Conservation (phyloP, 2,797 vertebrate genomes). For the Scolopax rusticola region DNA sequence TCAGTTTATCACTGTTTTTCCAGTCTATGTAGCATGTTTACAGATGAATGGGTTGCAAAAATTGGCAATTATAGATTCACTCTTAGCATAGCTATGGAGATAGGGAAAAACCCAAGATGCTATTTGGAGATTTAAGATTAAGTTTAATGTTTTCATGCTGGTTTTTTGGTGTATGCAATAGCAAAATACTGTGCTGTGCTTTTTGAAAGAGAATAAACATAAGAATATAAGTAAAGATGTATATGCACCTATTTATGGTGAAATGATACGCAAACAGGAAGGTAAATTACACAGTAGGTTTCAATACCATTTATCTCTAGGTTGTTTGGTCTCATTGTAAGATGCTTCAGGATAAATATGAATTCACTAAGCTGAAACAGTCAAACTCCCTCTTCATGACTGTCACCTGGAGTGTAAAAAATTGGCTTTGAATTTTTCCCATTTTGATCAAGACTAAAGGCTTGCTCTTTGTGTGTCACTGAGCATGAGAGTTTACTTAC, state of each 20-base stretch:
- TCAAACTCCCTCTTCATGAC: neutral
- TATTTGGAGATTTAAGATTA: neutral
- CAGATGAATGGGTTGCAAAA: neutral
- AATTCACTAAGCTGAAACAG: neutral
- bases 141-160: neutral
- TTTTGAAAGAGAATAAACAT: neutral
- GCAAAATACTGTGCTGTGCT: neutral
- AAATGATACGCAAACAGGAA: neutral
- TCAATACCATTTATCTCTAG: neutral
- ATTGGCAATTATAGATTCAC: neutral
- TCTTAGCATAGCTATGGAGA: neutral
- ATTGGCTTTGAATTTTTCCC: neutral
- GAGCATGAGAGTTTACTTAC: neutral
- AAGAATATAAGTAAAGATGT: neutral
- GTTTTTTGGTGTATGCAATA: neutral
- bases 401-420: neutral
- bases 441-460: neutral
- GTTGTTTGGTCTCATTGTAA: neutral
- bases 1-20: slow-evolving; percentile 31
- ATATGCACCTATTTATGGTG: neutral
- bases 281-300: neutral
- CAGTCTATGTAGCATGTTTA: slow-evolving; percentile 14
- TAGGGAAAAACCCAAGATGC: neutral
- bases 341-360: neutral
- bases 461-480: neutral